Percentiles rank a stretch among this genome's conserved stretches.
Evolutionary conservation across 2,888 invertebrate species (phyloP).

Genomic region (Polyommatus iphigenia): DNA sequence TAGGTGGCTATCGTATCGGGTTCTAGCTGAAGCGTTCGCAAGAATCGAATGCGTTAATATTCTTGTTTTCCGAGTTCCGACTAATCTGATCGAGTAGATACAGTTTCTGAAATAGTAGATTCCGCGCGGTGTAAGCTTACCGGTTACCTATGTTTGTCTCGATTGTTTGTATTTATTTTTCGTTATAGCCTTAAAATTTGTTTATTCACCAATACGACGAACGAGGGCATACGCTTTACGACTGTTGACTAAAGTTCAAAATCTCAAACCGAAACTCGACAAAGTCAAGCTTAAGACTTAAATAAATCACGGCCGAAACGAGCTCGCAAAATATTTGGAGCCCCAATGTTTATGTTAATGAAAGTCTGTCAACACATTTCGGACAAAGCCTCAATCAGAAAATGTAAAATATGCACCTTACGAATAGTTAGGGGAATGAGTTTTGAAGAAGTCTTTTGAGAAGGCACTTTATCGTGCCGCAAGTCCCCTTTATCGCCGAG

Average conservation of each 20-base stretch:
- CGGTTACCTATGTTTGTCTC: conserved; percentile 32
- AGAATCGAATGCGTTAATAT: conserved; percentile 54
- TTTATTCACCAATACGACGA: neutral
- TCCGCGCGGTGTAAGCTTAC: conserved; percentile 33
- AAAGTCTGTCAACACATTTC: conserved; percentile 55
- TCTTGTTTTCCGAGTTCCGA: conserved; percentile 46
- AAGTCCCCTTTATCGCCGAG: conserved; percentile 59
- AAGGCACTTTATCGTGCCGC: conserved; percentile 72
- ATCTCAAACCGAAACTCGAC: neutral
- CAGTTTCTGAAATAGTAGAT: conserved; percentile 39
- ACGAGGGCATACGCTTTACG: neutral
- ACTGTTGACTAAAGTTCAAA: neutral
- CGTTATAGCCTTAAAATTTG: neutral
- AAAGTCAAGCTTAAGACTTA: conserved; percentile 4
- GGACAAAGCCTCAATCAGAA: conserved; percentile 67
- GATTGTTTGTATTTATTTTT: neutral
- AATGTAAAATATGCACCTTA: conserved; percentile 73
- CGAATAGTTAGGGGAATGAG: conserved; percentile 69
- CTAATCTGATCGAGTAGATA: conserved; percentile 45
- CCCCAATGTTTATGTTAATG: conserved; percentile 58
- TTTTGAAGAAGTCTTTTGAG: conserved; percentile 69
- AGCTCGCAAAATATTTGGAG: conserved; percentile 19
- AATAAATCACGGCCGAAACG: conserved; percentile 30
- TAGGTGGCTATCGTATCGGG: conserved; percentile 65
- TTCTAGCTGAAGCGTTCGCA: conserved; percentile 55